These are phyloP conservation scores for Pao palembangensis DNA, from an alignment of 2,113 vertebrate species.

Conservation along the genomic window DNA sequence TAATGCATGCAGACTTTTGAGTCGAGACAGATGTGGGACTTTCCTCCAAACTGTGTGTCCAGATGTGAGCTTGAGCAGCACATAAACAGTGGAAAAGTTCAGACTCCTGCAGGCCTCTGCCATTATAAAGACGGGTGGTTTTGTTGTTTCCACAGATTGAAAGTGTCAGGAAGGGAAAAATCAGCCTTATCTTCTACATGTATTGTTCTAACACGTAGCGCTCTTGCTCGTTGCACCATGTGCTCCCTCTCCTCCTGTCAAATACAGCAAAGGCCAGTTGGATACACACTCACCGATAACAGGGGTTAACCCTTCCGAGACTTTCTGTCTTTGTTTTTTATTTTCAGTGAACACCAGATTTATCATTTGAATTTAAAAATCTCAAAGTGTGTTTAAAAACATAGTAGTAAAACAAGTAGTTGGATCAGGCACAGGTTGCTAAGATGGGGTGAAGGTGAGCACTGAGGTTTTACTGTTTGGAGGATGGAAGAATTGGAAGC, in stretches of 20 bases:
- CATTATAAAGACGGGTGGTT: not conserved
- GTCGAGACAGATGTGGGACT: not conserved
- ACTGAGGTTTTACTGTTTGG: no score
- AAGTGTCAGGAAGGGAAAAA: constrained; percentile 20
- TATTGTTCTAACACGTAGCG: constrained; percentile 3
- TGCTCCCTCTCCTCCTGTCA: constrained; percentile 18
- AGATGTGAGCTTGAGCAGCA: not conserved
- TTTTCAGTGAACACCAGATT: not conserved
- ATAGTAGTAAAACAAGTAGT: no score
- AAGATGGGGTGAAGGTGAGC: no score
- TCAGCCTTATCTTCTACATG: constrained; percentile 22
- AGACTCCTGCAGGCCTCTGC: not conserved
- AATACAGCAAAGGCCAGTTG: constrained; percentile 11
- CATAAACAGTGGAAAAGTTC: constrained; percentile 1
- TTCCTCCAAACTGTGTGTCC: constrained; percentile 4
- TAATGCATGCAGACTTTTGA: constrained; percentile 9
- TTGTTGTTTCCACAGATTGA: not conserved
- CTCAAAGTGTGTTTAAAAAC: no score
- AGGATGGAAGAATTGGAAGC: no score
- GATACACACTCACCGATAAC: not conserved
- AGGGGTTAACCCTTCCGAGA: not conserved
- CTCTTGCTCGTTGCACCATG: not conserved
- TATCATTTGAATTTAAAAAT: not conserved
- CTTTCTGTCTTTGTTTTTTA: not conserved
- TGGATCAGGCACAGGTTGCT: not conserved